A percentile compares a stretch with the other conserved stretches of the same genome.
Evolutionary conservation across 2,113 vertebrate genomes (phyloP).

Genomic region (Eretmochelys imbricata): DNA sequence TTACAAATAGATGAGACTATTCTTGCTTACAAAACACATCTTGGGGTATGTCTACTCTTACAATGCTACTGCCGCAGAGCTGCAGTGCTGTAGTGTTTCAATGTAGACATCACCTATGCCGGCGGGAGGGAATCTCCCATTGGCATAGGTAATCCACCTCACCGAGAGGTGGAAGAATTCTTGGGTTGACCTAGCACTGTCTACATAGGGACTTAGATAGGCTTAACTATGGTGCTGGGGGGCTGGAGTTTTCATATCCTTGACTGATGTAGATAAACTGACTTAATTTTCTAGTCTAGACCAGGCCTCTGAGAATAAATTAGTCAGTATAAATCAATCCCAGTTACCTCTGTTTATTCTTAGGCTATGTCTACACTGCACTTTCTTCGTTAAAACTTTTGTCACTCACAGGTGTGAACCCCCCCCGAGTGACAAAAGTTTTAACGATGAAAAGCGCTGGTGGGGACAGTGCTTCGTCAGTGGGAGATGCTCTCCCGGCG

Average conservation of each 20-base stretch:
- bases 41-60: background rate
- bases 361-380: background rate
- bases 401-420: too few species aligned
- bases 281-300: background rate
- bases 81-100: background rate
- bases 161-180: too few species aligned
- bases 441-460: too few species aligned
- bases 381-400: too few species aligned
- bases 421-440: too few species aligned
- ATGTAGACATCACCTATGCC: background rate
- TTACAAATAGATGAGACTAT: constrained; percentile 7
- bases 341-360: constrained; percentile 29
- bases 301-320: background rate
- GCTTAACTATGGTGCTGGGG: too few species aligned
- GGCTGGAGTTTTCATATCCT: too few species aligned
- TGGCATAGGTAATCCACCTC: background rate
- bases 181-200: too few species aligned
- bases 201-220: too few species aligned
- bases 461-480: too few species aligned
- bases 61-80: background rate
- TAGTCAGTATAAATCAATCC: constrained; percentile 20
- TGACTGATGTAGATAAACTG: background rate
- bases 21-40: constrained; percentile 33
- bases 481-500: too few species aligned
- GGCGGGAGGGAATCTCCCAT: background rate